Conservation (phyloP, 64 coral and sea anemone species). For the Hydrozoanthus tunicans region DNA sequence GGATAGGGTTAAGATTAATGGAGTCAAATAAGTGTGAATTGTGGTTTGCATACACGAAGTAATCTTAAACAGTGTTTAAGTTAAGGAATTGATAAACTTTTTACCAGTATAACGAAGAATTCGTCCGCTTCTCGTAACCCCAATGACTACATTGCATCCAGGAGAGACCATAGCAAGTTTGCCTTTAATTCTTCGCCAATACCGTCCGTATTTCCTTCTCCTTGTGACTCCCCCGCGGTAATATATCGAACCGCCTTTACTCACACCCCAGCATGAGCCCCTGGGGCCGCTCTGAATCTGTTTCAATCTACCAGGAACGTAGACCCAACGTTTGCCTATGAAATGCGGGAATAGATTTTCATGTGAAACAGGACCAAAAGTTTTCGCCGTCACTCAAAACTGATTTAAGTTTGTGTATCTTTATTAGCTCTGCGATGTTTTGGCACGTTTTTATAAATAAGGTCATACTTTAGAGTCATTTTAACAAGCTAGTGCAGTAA, state of each 20-base stretch:
- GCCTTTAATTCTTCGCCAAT: background rate
- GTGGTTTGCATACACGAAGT: too few species aligned
- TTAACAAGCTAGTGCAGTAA: too few species aligned
- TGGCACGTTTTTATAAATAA: too few species aligned
- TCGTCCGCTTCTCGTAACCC: background rate
- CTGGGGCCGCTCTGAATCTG: conserved; percentile 42
- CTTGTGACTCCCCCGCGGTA: conserved; percentile 12
- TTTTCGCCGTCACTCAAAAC: background rate
- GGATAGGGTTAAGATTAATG: too few species aligned
- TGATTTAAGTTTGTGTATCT: too few species aligned
- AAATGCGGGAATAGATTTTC: background rate
- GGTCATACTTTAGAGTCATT: too few species aligned
- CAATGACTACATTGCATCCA: conserved; percentile 22
- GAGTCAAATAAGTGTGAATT: too few species aligned
- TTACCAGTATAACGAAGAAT: conserved; percentile 22
- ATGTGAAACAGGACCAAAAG: background rate
- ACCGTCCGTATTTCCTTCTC: background rate
- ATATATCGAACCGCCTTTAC: background rate
- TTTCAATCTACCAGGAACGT: background rate
- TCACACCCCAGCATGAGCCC: conserved; percentile 34
- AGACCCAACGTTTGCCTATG: conserved; percentile 33
- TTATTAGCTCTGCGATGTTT: too few species aligned
- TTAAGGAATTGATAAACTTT: background rate
- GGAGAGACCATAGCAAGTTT: background rate
- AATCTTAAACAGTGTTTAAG: background rate